Evolutionary conservation across 2,888 invertebrate genomes (phyloP).

Genomic region (Aporophyla lueneburgensis): DNA sequence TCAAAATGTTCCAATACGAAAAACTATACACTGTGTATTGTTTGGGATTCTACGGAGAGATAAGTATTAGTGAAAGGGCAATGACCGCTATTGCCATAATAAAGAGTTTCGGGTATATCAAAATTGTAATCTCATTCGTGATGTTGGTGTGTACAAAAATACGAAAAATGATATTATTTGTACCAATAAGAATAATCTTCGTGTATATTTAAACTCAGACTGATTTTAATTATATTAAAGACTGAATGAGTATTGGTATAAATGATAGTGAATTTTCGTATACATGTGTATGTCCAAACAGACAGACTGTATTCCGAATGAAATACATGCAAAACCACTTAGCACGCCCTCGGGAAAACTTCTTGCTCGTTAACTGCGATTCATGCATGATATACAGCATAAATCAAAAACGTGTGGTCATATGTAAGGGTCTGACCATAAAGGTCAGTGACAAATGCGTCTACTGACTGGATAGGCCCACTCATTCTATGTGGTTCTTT

Average conservation of each 20-base stretch:
- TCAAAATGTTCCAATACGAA: too few relatives aligned
- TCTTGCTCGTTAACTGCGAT: not conserved
- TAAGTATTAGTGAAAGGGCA: too few relatives aligned
- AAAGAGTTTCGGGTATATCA: not conserved
- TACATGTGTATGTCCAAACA: not conserved
- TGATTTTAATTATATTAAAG: constrained; percentile 54
- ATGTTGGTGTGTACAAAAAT: not conserved
- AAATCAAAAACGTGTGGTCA: too few relatives aligned
- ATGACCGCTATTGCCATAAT: too few relatives aligned
- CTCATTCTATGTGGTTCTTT: too few relatives aligned
- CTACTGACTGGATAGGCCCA: too few relatives aligned
- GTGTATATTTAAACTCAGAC: constrained; percentile 56
- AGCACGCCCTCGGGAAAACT: not conserved
- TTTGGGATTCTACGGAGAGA: too few relatives aligned
- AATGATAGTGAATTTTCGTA: constrained; percentile 44
- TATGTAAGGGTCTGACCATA: too few relatives aligned
- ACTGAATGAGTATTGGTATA: constrained; percentile 56
- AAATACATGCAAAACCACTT: not conserved
- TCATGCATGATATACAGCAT: not conserved
- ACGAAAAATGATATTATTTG: constrained; percentile 40
- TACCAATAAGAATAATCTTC: constrained; percentile 48
- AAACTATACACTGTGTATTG: too few relatives aligned
- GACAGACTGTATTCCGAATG: constrained; percentile 3
- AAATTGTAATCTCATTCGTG: constrained; percentile 35
- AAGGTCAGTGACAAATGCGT: too few relatives aligned